Evolutionary conservation across 2,888 invertebrate species (phyloP).

Genomic region (Augiades crinisus): DNA sequence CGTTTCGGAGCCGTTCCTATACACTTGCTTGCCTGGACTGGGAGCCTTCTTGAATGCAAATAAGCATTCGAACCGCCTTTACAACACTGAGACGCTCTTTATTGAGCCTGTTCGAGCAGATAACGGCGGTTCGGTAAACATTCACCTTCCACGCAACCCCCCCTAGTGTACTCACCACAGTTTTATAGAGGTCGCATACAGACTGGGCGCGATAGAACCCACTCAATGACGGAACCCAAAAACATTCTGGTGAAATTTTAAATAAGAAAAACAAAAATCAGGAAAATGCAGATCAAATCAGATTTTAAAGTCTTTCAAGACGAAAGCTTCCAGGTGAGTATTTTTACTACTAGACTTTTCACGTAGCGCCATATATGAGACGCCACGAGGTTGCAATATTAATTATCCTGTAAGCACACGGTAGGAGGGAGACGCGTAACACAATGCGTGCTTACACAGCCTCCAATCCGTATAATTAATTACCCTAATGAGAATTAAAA

Average conservation of each 20-base stretch:
- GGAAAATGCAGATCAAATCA: slow-evolving; percentile 76
- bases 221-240: slow-evolving; percentile 24
- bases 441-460: slow-evolving; percentile 48
- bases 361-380: slow-evolving; percentile 76
- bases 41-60: slow-evolving; percentile 78
- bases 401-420: slow-evolving; percentile 68
- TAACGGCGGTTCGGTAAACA: slow-evolving; percentile 61
- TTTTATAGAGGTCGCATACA: slow-evolving; percentile 21
- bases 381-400: slow-evolving; percentile 77
- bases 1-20: slow-evolving; percentile 59
- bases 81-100: slow-evolving; percentile 73
- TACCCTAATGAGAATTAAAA: slow-evolving; percentile 9
- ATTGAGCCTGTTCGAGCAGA: slow-evolving; percentile 67
- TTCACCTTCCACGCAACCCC: slow-evolving; percentile 43
- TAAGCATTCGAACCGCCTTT: slow-evolving; percentile 77
- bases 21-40: slow-evolving; percentile 68
- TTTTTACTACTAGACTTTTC: slow-evolving; percentile 77
- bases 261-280: slow-evolving; percentile 64
- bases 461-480: slow-evolving; percentile 28
- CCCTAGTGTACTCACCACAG: slow-evolving; percentile 35
- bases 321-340: slow-evolving; percentile 77
- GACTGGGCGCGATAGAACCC: slow-evolving; percentile 35
- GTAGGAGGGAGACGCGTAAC: slow-evolving; percentile 52
- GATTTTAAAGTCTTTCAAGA: slow-evolving; percentile 80
- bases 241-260: slow-evolving; percentile 29